Percentiles rank a stretch among this genome's conserved stretches.
Evolutionary conservation across 1,140 invertebrate species (phyloP).

Genomic region (Octopus sinensis): DNA sequence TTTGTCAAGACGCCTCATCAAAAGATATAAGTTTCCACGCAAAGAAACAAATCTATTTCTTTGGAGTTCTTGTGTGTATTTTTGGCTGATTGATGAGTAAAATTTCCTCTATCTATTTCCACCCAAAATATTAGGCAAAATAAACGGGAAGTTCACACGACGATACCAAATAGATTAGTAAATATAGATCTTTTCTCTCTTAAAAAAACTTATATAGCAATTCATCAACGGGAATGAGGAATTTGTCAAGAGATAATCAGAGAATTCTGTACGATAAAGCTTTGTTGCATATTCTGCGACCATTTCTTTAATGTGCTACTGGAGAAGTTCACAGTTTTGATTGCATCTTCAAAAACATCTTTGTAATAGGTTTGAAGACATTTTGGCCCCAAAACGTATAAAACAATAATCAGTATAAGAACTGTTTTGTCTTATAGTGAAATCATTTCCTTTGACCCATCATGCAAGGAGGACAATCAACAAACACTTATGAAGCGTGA

Average conservation of each 20-base stretch:
- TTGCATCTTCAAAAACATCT: not conserved
- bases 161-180: not conserved
- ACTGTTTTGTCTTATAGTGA: not conserved
- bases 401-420: conserved; percentile 1
- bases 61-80: conserved; percentile 1
- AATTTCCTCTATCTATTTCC: not conserved
- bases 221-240: conserved; percentile 1
- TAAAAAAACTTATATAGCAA: conserved; percentile 1
- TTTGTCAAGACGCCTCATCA: not conserved
- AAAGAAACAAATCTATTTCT: not conserved
- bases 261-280: not conserved
- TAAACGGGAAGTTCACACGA: not conserved
- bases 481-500: not conserved
- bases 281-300: not conserved
- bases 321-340: conserved; percentile 5
- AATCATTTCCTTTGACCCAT: not conserved
- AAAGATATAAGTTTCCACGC: not conserved
- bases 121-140: not conserved
- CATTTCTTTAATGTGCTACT: not conserved
- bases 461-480: not conserved
- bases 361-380: not conserved
- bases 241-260: not conserved
- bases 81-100: not conserved
- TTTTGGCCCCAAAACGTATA: not conserved
- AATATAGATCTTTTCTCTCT: conserved; percentile 5